phyloP scores from a whole-genome alignment of 2,888 invertebrate genomes.

The Iselma pallidipennis region DNA sequence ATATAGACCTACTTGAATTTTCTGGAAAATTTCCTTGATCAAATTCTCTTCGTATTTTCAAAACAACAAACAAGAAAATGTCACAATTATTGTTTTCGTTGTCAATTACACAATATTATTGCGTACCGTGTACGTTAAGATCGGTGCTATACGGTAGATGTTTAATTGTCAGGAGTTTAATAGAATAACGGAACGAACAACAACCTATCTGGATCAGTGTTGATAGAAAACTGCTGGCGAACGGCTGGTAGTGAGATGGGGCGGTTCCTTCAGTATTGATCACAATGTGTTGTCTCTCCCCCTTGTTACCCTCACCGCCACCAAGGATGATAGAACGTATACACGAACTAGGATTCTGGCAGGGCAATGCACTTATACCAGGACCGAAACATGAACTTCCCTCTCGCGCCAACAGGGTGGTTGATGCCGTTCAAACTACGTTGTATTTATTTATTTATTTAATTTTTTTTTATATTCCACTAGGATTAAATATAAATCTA shows the following conservation, averaged over 20 bases:
- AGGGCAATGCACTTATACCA: slow-evolving; percentile 24
- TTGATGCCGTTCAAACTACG: background rate
- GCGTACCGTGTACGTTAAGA: background rate
- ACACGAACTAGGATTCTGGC: slow-evolving; percentile 14
- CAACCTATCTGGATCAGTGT: slow-evolving; percentile 14
- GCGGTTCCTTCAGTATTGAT: slow-evolving; percentile 41
- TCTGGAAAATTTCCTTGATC: background rate
- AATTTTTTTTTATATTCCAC: no score
- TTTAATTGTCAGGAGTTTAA: background rate
- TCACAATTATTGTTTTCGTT: background rate
- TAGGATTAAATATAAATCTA: no score
- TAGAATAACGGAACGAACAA: background rate
- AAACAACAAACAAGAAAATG: background rate
- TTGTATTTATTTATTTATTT: background rate
- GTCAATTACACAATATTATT: background rate
- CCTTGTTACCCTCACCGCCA: slow-evolving; percentile 24
- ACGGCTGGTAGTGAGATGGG: slow-evolving; percentile 35
- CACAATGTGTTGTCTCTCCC: slow-evolving; percentile 25
- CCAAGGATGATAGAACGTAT: slow-evolving; percentile 12
- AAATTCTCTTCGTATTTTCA: background rate
- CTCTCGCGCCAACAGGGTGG: background rate
- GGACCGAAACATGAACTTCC: slow-evolving; percentile 2
- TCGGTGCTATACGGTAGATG: background rate
- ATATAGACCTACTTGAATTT: background rate
- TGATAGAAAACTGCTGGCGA: slow-evolving; percentile 28